A percentile compares a stretch with the other conserved stretches of the same genome.
These are phyloP conservation scores for Rallus limicola DNA, from an alignment of 2,113 vertebrate species.

Conservation along the genomic window DNA sequence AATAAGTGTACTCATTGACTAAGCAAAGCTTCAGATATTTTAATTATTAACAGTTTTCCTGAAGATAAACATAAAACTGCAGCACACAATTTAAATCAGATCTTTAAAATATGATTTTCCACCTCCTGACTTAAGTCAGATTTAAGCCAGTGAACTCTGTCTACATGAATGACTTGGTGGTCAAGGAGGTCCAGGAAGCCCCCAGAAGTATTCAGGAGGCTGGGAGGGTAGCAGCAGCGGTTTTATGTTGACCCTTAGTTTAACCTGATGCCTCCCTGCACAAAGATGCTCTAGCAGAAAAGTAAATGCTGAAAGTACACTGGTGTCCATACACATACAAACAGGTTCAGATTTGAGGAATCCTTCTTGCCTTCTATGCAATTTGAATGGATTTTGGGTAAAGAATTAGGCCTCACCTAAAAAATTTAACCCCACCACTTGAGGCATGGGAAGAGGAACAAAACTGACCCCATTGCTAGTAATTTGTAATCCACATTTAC, in stretches of 20 bases:
- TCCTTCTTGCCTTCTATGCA: not conserved
- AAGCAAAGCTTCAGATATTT: not conserved
- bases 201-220: not conserved
- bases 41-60: not conserved
- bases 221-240: not conserved
- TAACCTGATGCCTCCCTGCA: rapidly evolving
- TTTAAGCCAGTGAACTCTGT: not conserved
- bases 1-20: not conserved
- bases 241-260: not conserved
- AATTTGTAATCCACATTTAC: not conserved
- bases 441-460: not conserved
- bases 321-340: not conserved
- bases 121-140: not conserved
- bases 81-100: not conserved
- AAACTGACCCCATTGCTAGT: not conserved
- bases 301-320: not conserved
- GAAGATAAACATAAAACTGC: not conserved
- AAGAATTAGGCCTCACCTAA: not conserved
- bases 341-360: not conserved
- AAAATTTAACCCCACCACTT: not conserved
- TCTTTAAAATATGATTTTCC: not conserved
- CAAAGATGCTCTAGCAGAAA: not conserved
- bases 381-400: not conserved
- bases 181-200: not conserved
- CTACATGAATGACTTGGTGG: not conserved